A percentile compares a stretch with the other conserved stretches of the same genome.
phyloP scores from a whole-genome alignment of 2,888 invertebrate species.

The Xylophagus ater region DNA sequence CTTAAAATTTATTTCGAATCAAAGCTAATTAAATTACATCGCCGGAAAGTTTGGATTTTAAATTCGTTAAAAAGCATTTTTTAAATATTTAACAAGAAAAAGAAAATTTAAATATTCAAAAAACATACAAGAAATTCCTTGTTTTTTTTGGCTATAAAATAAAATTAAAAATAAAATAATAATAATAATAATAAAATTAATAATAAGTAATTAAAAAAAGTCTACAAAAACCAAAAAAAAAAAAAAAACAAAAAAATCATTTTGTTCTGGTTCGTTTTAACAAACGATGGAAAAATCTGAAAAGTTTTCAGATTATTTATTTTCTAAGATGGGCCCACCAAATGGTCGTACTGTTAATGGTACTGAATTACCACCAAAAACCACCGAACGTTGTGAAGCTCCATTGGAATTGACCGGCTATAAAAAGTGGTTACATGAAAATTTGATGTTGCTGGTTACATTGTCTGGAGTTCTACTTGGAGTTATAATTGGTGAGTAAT shows the following conservation, averaged over 20 bases:
- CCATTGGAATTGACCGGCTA: slow-evolving; percentile 54
- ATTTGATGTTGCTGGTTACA: slow-evolving; percentile 67
- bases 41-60: too few relatives aligned
- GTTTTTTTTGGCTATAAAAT: too few relatives aligned
- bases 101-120: too few relatives aligned
- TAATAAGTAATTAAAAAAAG: slow-evolving; percentile 3
- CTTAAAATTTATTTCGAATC: too few relatives aligned
- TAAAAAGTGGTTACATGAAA: slow-evolving; percentile 59
- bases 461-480: slow-evolving; percentile 69
- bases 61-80: too few relatives aligned
- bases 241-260: slow-evolving; percentile 3
- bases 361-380: slow-evolving; percentile 44
- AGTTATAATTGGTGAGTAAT: slow-evolving; percentile 54
- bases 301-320: slow-evolving; percentile 68
- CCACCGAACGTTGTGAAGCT: slow-evolving; percentile 50
- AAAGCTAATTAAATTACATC: too few relatives aligned
- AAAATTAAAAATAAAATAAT: too few relatives aligned
- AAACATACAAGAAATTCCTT: too few relatives aligned
- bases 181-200: slow-evolving; percentile 2
- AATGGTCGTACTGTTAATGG: slow-evolving; percentile 40
- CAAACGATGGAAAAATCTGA: slow-evolving; percentile 49
- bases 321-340: slow-evolving; percentile 66
- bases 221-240: slow-evolving; percentile 1
- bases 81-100: too few relatives aligned
- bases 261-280: slow-evolving; percentile 9